Evolutionary conservation across 2,888 invertebrate species (phyloP).

Genomic region (Diaperis boleti): DNA sequence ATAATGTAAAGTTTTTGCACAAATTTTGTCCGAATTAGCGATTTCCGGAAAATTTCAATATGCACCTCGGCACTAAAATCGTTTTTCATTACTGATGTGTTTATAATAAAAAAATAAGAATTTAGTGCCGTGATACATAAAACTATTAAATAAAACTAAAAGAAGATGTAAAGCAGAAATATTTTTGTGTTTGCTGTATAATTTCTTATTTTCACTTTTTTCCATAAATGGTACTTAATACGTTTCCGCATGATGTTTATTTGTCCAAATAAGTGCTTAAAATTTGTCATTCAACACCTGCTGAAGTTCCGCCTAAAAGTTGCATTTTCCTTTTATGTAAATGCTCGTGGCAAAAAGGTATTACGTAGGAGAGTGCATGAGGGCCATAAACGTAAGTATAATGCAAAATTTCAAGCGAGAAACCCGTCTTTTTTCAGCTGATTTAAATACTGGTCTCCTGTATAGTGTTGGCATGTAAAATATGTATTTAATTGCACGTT

Average conservation of each 20-base stretch:
- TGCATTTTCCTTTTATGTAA: slow-evolving; percentile 19
- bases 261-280: no score
- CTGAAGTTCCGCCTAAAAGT: slow-evolving; percentile 12
- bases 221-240: not conserved
- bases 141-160: no score
- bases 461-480: not conserved
- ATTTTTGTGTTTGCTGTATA: not conserved
- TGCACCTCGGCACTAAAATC: no score
- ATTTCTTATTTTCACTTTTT: not conserved
- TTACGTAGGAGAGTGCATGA: slow-evolving; percentile 20
- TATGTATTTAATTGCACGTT: not conserved
- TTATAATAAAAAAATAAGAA: no score
- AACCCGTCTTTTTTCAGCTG: not conserved
- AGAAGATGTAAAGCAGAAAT: no score
- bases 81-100: no score
- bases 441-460: not conserved
- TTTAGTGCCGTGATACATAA: no score
- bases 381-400: slow-evolving; percentile 7
- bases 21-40: no score
- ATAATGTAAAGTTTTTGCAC: no score
- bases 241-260: no score
- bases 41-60: no score
- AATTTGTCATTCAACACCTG: no score
- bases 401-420: slow-evolving; percentile 10
- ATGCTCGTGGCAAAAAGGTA: not conserved